Base-by-base conservation (phyloP, 1,140 invertebrate species). In the Aphelenchoides avenae region DNA sequence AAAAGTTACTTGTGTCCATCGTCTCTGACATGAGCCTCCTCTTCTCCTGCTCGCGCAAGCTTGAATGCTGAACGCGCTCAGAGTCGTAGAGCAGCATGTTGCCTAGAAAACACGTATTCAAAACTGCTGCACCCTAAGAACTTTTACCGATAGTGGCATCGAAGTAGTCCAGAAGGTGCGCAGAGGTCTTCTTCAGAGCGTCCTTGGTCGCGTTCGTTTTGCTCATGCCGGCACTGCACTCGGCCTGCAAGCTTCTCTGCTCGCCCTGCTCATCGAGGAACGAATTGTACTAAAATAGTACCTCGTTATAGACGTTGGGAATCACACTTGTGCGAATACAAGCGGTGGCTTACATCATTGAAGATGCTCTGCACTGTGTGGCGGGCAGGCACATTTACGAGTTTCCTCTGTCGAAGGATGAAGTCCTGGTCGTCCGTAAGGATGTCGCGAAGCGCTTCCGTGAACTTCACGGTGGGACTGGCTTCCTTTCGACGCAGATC, bases 101-200 rank as follows among this genome's bases (percentile, higher is more conserved):
- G 1, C 57, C 57, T n/a, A n/a, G n/a, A n/a, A n/a, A n/a, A n/a
- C n/a, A n/a, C n/a, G n/a, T n/a, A n/a, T n/a, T n/a, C n/a, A n/a
- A n/a, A n/a, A n/a, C n/a, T n/a, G n/a, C n/a, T n/a, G n/a, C n/a
- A n/a, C n/a, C n/a, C n/a, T n/a, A n/a, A n/a, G n/a, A n/a, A n/a
- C n/a, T n/a, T n/a, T n/a, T n/a, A n/a, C n/a, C n/a, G 26, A 60
- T 47, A 11, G 57, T 46, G 30, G 39, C 34, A 20, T 60, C 57
- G 63, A 60, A 60, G 41, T 60, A 60, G 53, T 60, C 57, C 13
- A 60, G 34, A 31, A 60, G 43, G 3, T 59, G 55, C 5, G 63
- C 39, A n/a, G 57, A 54, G 11, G 33, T 48, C 13, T 50, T 54
- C 24, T 60, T 59, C 15, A 44, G 63, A 36, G 46, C 63, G n/a